A percentile compares a stretch with the other conserved stretches of the same genome.
phyloP scores from a whole-genome alignment of 2,797 vertebrate genomes.

The Siniperca obscura region DNA sequence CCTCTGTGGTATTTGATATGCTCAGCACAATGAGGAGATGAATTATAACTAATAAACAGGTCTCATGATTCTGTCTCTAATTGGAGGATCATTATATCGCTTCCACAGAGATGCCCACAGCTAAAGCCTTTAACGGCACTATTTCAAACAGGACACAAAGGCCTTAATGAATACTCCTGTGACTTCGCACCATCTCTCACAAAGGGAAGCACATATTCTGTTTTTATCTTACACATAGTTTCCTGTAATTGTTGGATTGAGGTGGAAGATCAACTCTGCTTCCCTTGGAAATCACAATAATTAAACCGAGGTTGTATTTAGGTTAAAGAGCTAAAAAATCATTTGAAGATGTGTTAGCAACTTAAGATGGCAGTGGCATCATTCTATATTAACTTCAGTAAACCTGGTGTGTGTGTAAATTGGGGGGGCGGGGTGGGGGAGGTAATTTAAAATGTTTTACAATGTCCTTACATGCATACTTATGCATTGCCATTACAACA shows the following conservation, averaged over 20 bases:
- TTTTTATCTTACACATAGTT: conserved; percentile 79
- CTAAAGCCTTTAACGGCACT: conserved; percentile 81
- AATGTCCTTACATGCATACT: conserved; percentile 51
- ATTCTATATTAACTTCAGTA: conserved; percentile 9
- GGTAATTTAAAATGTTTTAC: conserved; percentile 37
- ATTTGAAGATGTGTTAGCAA: conserved; percentile 50
- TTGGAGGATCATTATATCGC: conserved; percentile 85
- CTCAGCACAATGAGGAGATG: conserved; percentile 84
- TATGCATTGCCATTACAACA: conserved; percentile 57
- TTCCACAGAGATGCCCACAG: conserved; percentile 83
- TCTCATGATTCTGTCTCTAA: conserved; percentile 83
- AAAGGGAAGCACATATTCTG: conserved; percentile 78
- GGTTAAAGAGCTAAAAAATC: conserved; percentile 60
- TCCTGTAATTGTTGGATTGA: conserved; percentile 81
- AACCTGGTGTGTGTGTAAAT: not conserved
- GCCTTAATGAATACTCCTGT: conserved; percentile 88
- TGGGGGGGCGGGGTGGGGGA: no score
- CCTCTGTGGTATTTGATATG: conserved; percentile 82
- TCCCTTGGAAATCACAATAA: conserved; percentile 70
- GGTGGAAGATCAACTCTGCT: conserved; percentile 65
- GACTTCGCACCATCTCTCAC: conserved; percentile 77
- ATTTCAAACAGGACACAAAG: conserved; percentile 84
- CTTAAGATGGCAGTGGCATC: conserved; percentile 11
- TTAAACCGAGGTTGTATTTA: conserved; percentile 54
- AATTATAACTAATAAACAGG: conserved; percentile 86